A percentile compares a stretch with the other conserved stretches of the same genome.
Evolutionary conservation across 2,888 invertebrate species (phyloP).

Genomic region (Amaurobius ferox): DNA sequence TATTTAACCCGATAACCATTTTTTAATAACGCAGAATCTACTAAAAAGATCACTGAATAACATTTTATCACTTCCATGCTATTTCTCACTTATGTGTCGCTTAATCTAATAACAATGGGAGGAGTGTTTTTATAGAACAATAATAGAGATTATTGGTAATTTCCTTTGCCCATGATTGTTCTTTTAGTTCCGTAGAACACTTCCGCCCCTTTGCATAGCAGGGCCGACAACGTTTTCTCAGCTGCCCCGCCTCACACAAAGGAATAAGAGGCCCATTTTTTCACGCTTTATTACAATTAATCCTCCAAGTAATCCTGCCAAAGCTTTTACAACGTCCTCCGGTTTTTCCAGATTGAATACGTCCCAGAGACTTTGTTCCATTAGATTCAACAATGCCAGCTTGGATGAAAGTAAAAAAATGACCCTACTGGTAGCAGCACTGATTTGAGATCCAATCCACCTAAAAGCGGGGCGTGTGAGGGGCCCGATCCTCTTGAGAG

Average conservation of each 20-base stretch:
- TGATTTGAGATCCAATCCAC: neutral
- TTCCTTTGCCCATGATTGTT: neutral
- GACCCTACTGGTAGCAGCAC: neutral
- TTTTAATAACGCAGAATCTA: no score
- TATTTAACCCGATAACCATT: no score
- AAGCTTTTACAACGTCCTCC: conserved; percentile 57
- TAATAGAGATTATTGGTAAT: conserved; percentile 6
- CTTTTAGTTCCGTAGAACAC: neutral
- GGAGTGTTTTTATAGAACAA: neutral
- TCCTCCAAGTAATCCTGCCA: conserved; percentile 56
- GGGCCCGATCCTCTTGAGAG: neutral
- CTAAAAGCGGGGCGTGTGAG: conserved; percentile 5
- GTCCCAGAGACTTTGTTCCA: neutral
- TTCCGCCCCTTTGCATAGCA: neutral
- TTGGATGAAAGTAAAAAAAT: neutral
- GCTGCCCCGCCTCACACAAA: conserved; percentile 17
- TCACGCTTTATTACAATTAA: conserved; percentile 71
- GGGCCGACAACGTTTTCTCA: conserved; percentile 40
- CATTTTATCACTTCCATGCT: no score
- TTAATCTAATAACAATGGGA: neutral
- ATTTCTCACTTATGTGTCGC: neutral
- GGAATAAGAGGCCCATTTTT: conserved; percentile 27
- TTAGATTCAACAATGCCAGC: neutral
- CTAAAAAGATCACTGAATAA: no score
- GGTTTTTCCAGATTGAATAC: neutral